Evolutionary conservation across 1,140 invertebrate species (phyloP), one percentile per base, ranked within the genome.

Genomic region (Centruroides vittatus): DNA sequence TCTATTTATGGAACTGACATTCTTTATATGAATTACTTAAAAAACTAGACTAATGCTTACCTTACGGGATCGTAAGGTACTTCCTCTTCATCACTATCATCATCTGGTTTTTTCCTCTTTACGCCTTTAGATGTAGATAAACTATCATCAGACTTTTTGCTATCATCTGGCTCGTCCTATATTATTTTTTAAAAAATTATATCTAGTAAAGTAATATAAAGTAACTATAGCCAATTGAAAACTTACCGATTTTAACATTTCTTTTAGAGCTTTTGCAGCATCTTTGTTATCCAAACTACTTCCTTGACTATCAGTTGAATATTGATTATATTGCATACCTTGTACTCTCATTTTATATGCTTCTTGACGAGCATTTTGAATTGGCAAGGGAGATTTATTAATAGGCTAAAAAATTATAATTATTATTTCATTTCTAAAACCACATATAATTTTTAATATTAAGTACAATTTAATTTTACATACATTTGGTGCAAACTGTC

Each of bases 11-110:
- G 0, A 23, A 23, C 23, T 23, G 23, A 23, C 23, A 23, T 23
- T 23, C 23, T 23, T 23, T 23, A 23, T 23, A 23, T 23, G 23
- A 23, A 23, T 23, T 23, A 23, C 23, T 23, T 23, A 23, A 23
- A 23, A 23, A 23, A 23, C 23, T 23, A 23, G 23, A 23, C 23
- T 12, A 65, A 36, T 12, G 53, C 54, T 67, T 68, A 75, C 73
- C 70, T 80, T 34, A 99, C 93, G 76, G 96, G 90, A 76, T 99
- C 95, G 65, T 88, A 82, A 10, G 83, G 80, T 70, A 91, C 85
- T 59, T 85, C 82, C 61, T 93, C 86, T 52, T 86, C 83, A 10
- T 79, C 76, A 47, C 70, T 67, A 50, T 54, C 49, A 13, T 63
- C 58, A 46, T 59, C 68, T 12, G 67, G 63, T 23, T 56, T 70